A percentile compares a stretch with the other conserved stretches of the same genome.
Conservation (phyloP, 2,797 vertebrate species). For the Phrynocephalus forsythii region DNA sequence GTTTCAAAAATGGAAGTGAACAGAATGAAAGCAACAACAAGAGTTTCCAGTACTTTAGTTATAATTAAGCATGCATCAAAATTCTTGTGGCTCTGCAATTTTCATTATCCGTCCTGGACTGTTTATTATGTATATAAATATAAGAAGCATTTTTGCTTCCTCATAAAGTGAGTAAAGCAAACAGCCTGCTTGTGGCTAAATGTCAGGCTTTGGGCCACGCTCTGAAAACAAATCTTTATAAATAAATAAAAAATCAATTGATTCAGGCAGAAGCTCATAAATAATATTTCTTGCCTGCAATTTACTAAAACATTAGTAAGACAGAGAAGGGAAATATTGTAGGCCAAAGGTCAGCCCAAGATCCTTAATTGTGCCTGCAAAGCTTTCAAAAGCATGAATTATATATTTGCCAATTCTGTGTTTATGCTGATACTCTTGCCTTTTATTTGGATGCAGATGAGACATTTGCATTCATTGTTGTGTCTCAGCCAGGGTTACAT, state of each 20-base stretch:
- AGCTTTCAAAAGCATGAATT: conserved; percentile 21
- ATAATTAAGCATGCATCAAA: conserved; percentile 58
- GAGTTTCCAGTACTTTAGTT: conserved; percentile 49
- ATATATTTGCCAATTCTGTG: not conserved
- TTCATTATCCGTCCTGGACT: conserved; percentile 62
- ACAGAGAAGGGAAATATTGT: not conserved
- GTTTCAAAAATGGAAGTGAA: not conserved
- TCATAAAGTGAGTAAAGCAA: conserved; percentile 54
- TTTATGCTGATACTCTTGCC: not conserved
- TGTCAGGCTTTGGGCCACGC: conserved; percentile 43
- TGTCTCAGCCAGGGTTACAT: not conserved
- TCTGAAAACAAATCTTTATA: conserved; percentile 51
- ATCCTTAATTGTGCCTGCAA: conserved; percentile 30
- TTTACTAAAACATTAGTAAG: conserved; percentile 21
- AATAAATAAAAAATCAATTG: conserved; percentile 5
- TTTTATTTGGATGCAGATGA: conserved; percentile 42
- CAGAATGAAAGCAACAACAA: not conserved
- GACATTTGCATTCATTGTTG: conserved; percentile 8
- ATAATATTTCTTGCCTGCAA: conserved; percentile 36
- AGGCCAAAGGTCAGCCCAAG: conserved; percentile 26
- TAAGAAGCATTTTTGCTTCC: conserved; percentile 47
- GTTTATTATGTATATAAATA: conserved; percentile 62
- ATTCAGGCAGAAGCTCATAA: conserved; percentile 38
- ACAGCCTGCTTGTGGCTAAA: conserved; percentile 46
- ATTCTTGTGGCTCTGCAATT: conserved; percentile 57